phyloP scores from a whole-genome alignment of 2,888 invertebrate genomes.

The Drosophila borealis region DNA sequence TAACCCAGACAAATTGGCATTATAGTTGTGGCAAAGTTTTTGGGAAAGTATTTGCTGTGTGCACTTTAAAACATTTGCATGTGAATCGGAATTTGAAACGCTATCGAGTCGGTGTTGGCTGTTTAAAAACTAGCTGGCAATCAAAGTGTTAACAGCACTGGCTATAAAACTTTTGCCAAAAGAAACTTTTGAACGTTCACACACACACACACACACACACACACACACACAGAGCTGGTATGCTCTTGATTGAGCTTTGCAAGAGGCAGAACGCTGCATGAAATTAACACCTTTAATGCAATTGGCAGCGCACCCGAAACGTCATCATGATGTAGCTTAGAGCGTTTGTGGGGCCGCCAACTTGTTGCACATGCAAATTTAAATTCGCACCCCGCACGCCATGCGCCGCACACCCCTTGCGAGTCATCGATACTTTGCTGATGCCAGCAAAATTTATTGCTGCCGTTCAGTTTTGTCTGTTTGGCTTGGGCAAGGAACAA shows the following conservation, averaged over 20 bases:
- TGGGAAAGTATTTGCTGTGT: conserved; percentile 30
- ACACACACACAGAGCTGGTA: background rate
- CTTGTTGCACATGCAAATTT: conserved; percentile 58
- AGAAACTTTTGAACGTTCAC: conserved; percentile 54
- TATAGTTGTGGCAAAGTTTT: conserved; percentile 47
- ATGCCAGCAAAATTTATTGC: conserved; percentile 53
- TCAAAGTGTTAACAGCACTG: conserved; percentile 75
- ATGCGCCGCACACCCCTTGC: background rate
- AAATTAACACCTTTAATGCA: conserved; percentile 69
- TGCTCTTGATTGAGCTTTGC: conserved; percentile 41
- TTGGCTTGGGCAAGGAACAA: conserved; percentile 6
- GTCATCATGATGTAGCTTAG: conserved; percentile 17
- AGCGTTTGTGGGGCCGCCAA: conserved; percentile 20
- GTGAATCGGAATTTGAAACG: conserved; percentile 43
- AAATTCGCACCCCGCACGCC: background rate
- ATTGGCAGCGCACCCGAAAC: conserved; percentile 33
- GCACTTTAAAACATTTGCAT: conserved; percentile 70
- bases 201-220: background rate
- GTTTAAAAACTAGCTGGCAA: conserved; percentile 65
- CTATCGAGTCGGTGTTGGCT: conserved; percentile 38
- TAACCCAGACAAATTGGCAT: conserved; percentile 48
- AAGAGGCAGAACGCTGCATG: conserved; percentile 38
- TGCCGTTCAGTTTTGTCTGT: conserved; percentile 28
- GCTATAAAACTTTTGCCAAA: conserved; percentile 66
- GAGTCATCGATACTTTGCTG: conserved; percentile 39